Evolutionary conservation across 2,888 invertebrate genomes (phyloP), one percentile per base, ranked within the genome.

Genomic region (Bombylius discolor): DNA sequence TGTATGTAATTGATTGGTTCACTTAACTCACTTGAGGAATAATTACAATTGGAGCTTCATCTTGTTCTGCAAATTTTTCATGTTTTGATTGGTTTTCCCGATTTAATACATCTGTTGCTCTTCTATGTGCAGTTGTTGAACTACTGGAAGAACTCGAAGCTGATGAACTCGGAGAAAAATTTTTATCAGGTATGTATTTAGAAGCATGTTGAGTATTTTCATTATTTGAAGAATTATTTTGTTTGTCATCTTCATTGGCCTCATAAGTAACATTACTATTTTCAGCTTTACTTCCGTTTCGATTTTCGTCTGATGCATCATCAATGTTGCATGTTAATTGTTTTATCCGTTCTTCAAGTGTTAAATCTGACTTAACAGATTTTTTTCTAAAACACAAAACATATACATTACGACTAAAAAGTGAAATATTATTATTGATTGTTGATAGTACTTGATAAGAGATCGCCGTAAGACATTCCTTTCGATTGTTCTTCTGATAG

Each of bases 281-380:
- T 11, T 42, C 39, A 4, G 11, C 8, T 5, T 42, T 42, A 11
- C 3, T 42, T 11, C 11, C 39, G 3, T 42, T 42, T 11, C 39
- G 39, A 5, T 8, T 4, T 42, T 72, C 69, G 49, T 75, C 75
- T 47, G 66, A 65, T 6, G 81, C 80, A 50, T 89, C 88, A 59
- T 90, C 90, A 46, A 89, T 84, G 69, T 90, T 87, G 67, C 90
- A 90, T 2, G 92, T 93, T 51, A 93, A 75, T 67, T 87, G 85
- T 50, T 89, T 84, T 62, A 93, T 89, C 59, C 91, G 81, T 67
- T 93, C 93, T 56, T 90, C 88, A 46, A 93, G 76, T 0, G 90
- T 89, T 53, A 88, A 84, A 62, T 89, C 88, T 13, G 72, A 68
- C 61, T 71, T 71, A 23, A 69, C 66, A 51, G 69, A 66, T 56